Base-by-base conservation (phyloP, 92 coral and sea anemone genomes). In the Isaurus tuberculatus region DNA sequence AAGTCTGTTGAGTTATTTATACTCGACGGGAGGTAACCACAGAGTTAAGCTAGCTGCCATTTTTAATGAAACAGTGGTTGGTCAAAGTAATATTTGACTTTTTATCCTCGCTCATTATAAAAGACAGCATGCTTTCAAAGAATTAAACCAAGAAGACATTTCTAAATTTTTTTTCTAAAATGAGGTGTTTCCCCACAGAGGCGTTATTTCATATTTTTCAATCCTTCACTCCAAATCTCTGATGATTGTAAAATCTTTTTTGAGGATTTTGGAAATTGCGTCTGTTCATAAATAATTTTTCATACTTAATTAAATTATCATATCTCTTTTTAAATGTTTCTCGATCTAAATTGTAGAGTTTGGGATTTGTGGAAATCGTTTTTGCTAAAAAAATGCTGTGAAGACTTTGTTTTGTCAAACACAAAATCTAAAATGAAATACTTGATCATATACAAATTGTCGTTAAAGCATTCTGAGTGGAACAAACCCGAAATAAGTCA, bases 31-130 rank as follows among this genome's bases (percentile, higher is more conserved):
- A 63, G 66, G 64, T 60, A 63, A 44, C 92, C 92, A 67, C 89
- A 93, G 86, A 86, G 89, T 88, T 90, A 86, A 89, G 88, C 89
- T 84, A 86, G 89, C 84, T 75, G 87, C 81, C 70, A 72, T 78
- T 85, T 89, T 93, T 85, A 80, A 78, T 90, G 87, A 70, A 70
- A 92, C 84, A 94, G 88, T 93, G 84, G 87, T 64, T 75, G 66
- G 86, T 93, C 92, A 61, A 77, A 57, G 57, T 30, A 80, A 81
- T 81, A 77, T 86, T 60, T 65, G 90, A 65, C 86, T 90, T 75
- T 36, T 72, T 33, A 70, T 69, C 11, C 87, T 26, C 27, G 60
- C 87, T 81, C 80, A 88, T 80, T 68, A 72, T 83, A 79, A 64
- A 71, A 58, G 49, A 26, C 69, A 88, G 44, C 71, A 49, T 34